A percentile compares a stretch with the other conserved stretches of the same genome.
Conservation (phyloP, 2,888 invertebrate genomes). For the Eurois occulta region DNA sequence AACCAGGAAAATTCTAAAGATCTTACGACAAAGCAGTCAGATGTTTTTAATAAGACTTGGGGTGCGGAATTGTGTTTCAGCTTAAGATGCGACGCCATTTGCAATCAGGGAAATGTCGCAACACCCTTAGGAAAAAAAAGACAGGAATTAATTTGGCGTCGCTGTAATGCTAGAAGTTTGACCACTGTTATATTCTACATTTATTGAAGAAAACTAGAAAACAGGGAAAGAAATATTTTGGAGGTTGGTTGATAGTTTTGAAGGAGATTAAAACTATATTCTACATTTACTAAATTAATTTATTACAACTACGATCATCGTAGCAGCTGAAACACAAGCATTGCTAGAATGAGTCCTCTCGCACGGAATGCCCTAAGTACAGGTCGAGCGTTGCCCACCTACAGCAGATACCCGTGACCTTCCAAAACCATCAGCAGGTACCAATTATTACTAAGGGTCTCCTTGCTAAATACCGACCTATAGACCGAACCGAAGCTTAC, state of each 20-base stretch:
- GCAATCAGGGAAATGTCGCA: constrained; percentile 25
- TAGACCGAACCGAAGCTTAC: constrained; percentile 19
- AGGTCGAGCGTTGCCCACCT: not conserved
- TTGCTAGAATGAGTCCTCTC: not conserved
- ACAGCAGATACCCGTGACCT: not conserved
- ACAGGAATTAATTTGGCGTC: not conserved
- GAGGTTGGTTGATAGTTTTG: not conserved
- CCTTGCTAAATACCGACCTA: constrained; percentile 15
- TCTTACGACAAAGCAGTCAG: constrained; percentile 34
- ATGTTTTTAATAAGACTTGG: constrained; percentile 38
- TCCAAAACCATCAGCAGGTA: not conserved
- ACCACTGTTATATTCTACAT: not conserved
- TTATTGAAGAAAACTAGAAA: not conserved
- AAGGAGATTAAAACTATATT: not conserved
- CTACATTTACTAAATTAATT: not conserved
- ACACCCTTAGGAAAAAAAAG: not conserved
- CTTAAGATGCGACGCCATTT: constrained; percentile 33
- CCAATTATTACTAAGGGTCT: not conserved
- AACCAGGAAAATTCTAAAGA: constrained; percentile 20
- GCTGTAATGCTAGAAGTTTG: not conserved
- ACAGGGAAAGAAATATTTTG: not conserved
- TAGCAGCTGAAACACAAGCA: not conserved
- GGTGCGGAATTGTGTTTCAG: constrained; percentile 28
- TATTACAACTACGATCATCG: not conserved
- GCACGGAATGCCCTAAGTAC: not conserved